These are phyloP conservation scores for Cirrhinus mrigala DNA, from an alignment of 2,797 vertebrate genomes.

Conservation along the genomic window DNA sequence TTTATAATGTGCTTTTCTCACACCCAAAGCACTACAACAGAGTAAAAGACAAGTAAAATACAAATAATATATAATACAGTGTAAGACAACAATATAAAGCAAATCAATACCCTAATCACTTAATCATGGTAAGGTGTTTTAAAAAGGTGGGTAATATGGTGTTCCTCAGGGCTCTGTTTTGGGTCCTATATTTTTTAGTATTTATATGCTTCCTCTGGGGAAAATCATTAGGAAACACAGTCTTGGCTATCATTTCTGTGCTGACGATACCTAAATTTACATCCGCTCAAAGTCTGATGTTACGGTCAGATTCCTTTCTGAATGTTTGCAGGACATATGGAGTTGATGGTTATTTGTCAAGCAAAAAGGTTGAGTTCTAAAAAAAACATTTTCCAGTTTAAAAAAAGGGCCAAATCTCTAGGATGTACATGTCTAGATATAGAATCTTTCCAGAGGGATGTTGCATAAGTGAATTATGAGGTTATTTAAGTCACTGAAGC, in stretches of 20 bases:
- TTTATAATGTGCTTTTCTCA: too few species aligned
- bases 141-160: not conserved
- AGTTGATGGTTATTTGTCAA: not conserved
- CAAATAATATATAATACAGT: too few species aligned
- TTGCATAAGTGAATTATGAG: constrained; percentile 18
- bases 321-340: not conserved
- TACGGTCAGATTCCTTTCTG: not conserved
- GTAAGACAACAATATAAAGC: too few species aligned
- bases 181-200: not conserved
- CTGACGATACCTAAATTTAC: not conserved
- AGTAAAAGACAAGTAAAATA: too few species aligned
- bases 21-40: too few species aligned
- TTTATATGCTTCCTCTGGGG: not conserved
- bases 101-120: too few species aligned
- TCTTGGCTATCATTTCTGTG: not conserved
- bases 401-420: not conserved
- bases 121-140: too few species aligned
- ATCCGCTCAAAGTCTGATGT: not conserved
- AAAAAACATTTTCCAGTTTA: not conserved
- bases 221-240: not conserved
- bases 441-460: constrained; percentile 10
- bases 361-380: not conserved
- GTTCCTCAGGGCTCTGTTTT: not conserved
- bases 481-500: constrained; percentile 23
- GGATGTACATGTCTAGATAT: constrained; percentile 25